Evolutionary conservation across 2,888 invertebrate species (phyloP), one percentile per base, ranked within the genome.

Genomic region (Netelia virgata): DNA sequence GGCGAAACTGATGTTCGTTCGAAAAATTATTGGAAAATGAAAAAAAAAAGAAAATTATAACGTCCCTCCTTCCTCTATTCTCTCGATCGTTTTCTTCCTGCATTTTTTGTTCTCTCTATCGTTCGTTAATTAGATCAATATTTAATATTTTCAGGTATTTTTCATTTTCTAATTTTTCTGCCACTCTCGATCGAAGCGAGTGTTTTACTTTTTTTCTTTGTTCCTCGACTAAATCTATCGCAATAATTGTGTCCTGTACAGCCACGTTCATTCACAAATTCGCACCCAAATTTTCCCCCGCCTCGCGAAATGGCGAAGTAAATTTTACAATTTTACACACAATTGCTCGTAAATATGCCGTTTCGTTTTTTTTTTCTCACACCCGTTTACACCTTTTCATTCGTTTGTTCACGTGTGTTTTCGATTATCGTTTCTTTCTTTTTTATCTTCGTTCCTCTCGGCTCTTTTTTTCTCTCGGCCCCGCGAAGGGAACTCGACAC

Each of bases 281-380:
- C 88, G 89, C 90, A 90, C 90, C 89, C 89, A 87, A 47, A 47
- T 18, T 63, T 73, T 81, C 79, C 88, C 88, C 88, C 89, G 86
- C 83, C 77, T 72, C 86, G 90, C 84, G 84, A 73, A 36, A 36
- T 36, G 36, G 61, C 77, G 80, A 81, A 81, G 76, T 88, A 88
- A 91, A 91, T 91, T 92, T 91, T 91, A 91, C 90, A 91, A 92
- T 91, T 91, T 91, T 91, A 92, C 91, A 92, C 88, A 89, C 90
- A 91, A 91, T 91, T 36, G 84, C 23, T 78, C 68, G 43, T 82
- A 73, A n/a, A 70, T 74, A 75, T 64, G 75, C 41, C 43, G 75
- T 50, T 61, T 64, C 43, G 43, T 66, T n/a, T 76, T 68, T 53
- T 43, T 41, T 66, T 68, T 63, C 28, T 63, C 77, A 70, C 16